Conservation (phyloP, 37 sponge, comb jelly and placozoan genomes). For the Tethya wilhelma region DNA sequence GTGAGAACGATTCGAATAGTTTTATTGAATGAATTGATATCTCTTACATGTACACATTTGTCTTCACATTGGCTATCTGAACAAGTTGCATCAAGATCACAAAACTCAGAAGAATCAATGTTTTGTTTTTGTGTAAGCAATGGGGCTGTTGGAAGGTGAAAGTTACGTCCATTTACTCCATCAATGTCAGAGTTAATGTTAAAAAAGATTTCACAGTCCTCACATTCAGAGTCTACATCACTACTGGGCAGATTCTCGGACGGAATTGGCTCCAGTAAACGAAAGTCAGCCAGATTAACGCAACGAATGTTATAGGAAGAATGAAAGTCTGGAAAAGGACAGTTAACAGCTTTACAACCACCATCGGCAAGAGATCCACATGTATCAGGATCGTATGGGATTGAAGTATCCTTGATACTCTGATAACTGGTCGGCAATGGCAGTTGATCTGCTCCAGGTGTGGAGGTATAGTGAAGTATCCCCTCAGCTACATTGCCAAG, state of each 20-base stretch:
- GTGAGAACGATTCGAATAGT: constrained; percentile 29
- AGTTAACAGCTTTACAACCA: constrained; percentile 64
- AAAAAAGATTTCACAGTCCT: background rate
- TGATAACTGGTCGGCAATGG: background rate
- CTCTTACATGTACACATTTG: constrained; percentile 23
- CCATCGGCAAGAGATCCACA: too few species aligned
- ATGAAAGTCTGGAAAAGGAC: constrained; percentile 64
- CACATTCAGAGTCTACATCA: background rate
- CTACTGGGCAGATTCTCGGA: background rate
- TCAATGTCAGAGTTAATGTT: constrained; percentile 24
- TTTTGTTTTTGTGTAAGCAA: constrained; percentile 34
- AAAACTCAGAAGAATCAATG: background rate
- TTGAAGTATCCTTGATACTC: constrained; percentile 2
- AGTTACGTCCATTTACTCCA: constrained; percentile 49
- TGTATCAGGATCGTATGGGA: background rate
- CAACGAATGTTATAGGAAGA: constrained; percentile 51
- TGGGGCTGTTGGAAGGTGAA: constrained; percentile 28
- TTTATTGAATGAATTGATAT: constrained; percentile 10
- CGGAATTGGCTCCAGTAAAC: constrained; percentile 3
- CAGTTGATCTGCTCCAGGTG: background rate
- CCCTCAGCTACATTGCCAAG: constrained; percentile 20
- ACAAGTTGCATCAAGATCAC: background rate
- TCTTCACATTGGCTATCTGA: background rate
- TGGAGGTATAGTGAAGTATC: constrained; percentile 37
- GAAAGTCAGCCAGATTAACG: constrained; percentile 10